Conservation (phyloP, 1,140 invertebrate genomes). For the Drosophila bifasciata region DNA sequence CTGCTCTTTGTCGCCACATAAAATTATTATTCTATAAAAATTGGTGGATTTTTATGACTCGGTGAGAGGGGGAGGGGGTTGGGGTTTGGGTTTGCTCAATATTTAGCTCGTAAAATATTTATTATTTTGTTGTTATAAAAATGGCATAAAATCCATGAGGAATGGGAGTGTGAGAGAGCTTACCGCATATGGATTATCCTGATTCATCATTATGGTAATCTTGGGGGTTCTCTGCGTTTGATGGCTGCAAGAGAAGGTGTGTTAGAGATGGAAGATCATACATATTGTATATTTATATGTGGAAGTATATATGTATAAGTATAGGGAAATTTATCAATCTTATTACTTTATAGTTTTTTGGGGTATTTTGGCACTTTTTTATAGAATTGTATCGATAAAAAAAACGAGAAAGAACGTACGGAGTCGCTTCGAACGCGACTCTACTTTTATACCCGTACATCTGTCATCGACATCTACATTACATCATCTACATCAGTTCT, state of each 20-base stretch:
- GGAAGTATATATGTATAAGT: too few relatives aligned
- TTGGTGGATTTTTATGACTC: slow-evolving; percentile 57
- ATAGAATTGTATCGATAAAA: too few relatives aligned
- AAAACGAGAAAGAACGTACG: too few relatives aligned
- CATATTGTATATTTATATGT: too few relatives aligned
- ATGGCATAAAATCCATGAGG: background rate
- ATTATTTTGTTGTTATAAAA: slow-evolving; percentile 29
- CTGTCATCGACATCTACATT: too few relatives aligned
- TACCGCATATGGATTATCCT: slow-evolving; percentile 84
- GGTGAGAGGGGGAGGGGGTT: background rate
- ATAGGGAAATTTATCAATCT: too few relatives aligned
- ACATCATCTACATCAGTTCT: too few relatives aligned
- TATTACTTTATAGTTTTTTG: too few relatives aligned
- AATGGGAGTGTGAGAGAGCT: slow-evolving; percentile 36
- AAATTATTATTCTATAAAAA: slow-evolving; percentile 58
- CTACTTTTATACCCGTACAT: too few relatives aligned
- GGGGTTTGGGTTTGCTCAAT: slow-evolving; percentile 35
- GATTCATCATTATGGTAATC: slow-evolving; percentile 73
- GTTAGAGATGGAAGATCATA: background rate
- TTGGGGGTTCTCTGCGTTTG: slow-evolving; percentile 2
- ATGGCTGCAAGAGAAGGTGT: slow-evolving; percentile 35
- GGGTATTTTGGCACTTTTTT: too few relatives aligned
- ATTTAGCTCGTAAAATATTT: slow-evolving; percentile 69
- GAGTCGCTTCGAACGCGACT: too few relatives aligned
- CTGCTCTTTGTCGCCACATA: slow-evolving; percentile 33